Percentiles rank a stretch among this genome's conserved stretches.
phyloP scores from a whole-genome alignment of 2,113 vertebrate genomes.

The Pardalotus punctatus region DNA sequence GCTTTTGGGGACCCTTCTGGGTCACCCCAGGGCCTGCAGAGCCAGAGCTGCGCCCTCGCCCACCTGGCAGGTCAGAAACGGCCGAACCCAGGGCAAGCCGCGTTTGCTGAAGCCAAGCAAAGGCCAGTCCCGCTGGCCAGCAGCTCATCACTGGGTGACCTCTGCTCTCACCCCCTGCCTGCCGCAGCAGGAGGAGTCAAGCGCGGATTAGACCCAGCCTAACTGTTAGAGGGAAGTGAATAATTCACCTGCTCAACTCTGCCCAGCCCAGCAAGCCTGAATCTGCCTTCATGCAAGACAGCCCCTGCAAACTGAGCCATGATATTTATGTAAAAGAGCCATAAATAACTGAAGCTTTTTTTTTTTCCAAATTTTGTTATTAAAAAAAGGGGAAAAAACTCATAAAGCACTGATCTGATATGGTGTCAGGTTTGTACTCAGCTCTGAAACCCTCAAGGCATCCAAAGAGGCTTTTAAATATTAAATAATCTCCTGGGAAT shows the following conservation, averaged over 20 bases:
- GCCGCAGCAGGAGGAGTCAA: background rate
- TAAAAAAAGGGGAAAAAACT: accelerated
- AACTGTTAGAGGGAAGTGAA: background rate
- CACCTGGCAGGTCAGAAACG: background rate
- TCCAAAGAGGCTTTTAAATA: background rate
- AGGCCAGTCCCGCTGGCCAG: background rate
- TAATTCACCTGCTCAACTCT: background rate
- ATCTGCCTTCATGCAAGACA: background rate
- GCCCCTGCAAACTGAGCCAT: background rate
- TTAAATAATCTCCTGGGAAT: background rate
- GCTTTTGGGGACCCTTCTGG: background rate
- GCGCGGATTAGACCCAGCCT: background rate
- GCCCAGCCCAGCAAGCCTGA: constrained; percentile 7
- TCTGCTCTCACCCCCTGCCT: background rate
- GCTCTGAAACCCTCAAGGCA: background rate
- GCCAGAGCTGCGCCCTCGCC: background rate
- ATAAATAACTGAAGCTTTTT: constrained; percentile 1
- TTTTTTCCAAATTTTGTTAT: background rate
- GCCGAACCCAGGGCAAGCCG: accelerated
- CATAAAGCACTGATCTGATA: background rate
- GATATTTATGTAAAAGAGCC: background rate
- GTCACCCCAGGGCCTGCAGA: background rate
- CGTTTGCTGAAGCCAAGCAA: background rate
- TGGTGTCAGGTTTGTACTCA: background rate
- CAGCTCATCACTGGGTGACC: background rate